A percentile compares a stretch with the other conserved stretches of the same genome.
Evolutionary conservation across 2,888 invertebrate species (phyloP).

Genomic region (Athrips mouffetella): DNA sequence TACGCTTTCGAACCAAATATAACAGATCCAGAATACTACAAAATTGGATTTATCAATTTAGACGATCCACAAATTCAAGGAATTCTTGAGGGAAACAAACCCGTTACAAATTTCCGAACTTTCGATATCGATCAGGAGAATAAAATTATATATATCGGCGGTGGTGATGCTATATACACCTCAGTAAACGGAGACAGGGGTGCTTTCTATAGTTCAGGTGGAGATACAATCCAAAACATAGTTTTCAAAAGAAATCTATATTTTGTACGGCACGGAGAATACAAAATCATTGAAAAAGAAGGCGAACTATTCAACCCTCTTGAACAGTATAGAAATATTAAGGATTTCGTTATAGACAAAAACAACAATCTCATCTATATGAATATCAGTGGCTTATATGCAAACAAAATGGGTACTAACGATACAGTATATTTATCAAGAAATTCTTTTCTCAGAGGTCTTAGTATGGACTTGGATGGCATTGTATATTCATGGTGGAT

Average conservation of each 20-base stretch:
- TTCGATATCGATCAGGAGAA: slow-evolving; percentile 63
- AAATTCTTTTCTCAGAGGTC: slow-evolving; percentile 57
- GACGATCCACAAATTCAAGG: slow-evolving; percentile 31
- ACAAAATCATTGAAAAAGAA: slow-evolving; percentile 50
- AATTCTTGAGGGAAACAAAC: slow-evolving; percentile 37
- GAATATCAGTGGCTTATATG: slow-evolving; percentile 50
- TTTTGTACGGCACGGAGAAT: slow-evolving; percentile 45
- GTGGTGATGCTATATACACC: slow-evolving; percentile 54
- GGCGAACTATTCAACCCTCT: slow-evolving; percentile 47
- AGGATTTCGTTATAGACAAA: slow-evolving; percentile 55
- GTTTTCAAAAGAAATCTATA: slow-evolving; percentile 56
- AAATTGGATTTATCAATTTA: slow-evolving; percentile 55
- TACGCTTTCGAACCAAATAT: slow-evolving; percentile 61
- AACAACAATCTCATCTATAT: slow-evolving; percentile 51
- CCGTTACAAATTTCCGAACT: slow-evolving; percentile 53
- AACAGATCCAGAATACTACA: slow-evolving; percentile 54
- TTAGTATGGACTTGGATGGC: slow-evolving; percentile 50
- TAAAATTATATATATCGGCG: slow-evolving; percentile 54
- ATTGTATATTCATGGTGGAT: slow-evolving; percentile 64
- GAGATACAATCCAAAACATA: slow-evolving; percentile 49
- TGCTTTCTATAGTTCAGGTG: slow-evolving; percentile 50
- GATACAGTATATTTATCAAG: slow-evolving; percentile 43
- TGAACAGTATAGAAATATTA: slow-evolving; percentile 43
- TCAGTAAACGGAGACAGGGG: slow-evolving; percentile 40
- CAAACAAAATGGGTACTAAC: slow-evolving; percentile 36